phyloP scores from a whole-genome alignment of 2,797 vertebrate species.

The Falco cherrug region DNA sequence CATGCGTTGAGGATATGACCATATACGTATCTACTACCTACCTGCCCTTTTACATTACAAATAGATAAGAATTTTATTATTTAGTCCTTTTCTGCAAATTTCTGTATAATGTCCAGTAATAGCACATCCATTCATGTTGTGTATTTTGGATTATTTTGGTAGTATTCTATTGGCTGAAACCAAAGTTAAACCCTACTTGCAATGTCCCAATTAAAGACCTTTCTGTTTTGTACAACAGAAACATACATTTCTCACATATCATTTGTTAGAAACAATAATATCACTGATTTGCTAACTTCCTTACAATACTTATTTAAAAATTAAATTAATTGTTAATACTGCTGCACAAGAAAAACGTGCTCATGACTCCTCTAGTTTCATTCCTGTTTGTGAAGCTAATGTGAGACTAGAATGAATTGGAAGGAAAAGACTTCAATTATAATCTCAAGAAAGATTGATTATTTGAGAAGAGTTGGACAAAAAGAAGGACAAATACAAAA shows the following conservation, averaged over 20 bases:
- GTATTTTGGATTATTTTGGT: background rate
- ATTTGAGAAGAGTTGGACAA: slow-evolving; percentile 49
- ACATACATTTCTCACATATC: background rate
- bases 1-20: background rate
- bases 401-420: slow-evolving; percentile 42
- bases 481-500: slow-evolving; percentile 49
- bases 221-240: background rate
- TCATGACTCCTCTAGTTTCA: slow-evolving; percentile 14
- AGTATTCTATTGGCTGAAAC: background rate
- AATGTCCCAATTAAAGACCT: background rate
- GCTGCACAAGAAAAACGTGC: slow-evolving; percentile 30
- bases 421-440: slow-evolving; percentile 58
- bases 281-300: slow-evolving; percentile 10
- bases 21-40: background rate
- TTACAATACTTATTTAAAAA: background rate
- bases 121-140: background rate
- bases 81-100: background rate
- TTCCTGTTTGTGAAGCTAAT: slow-evolving; percentile 40
- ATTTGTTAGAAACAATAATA: slow-evolving; percentile 10
- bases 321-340: background rate
- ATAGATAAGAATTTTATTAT: background rate
- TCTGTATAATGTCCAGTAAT: background rate
- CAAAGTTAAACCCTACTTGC: background rate
- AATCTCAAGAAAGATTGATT: slow-evolving; percentile 36
- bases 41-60: background rate